Evolutionary conservation across 1,140 invertebrate genomes (phyloP).

Genomic region (Drosophila simulans): DNA sequence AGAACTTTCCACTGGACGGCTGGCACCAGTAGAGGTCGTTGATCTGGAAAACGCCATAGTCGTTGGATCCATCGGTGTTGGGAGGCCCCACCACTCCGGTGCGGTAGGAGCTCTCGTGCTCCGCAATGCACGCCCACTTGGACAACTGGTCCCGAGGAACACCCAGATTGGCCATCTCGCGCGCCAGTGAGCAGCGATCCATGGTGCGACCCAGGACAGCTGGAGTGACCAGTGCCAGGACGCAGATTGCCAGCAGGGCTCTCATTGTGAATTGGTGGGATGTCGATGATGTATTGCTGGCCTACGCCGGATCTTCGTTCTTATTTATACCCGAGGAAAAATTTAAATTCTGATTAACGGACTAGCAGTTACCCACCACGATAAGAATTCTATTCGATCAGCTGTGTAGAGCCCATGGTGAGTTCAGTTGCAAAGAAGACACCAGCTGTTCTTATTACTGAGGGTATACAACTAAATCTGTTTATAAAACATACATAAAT

Average conservation of each 20-base stretch:
- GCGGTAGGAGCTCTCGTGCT: conserved; percentile 58
- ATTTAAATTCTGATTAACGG: not conserved
- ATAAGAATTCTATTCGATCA: too few species aligned
- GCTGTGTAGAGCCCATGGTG: too few species aligned
- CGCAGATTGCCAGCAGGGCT: conserved; percentile 30
- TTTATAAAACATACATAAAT: too few species aligned
- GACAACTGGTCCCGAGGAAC: conserved; percentile 48
- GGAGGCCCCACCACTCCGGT: conserved; percentile 50
- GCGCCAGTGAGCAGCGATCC: conserved; percentile 73
- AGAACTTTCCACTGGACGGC: conserved; percentile 49
- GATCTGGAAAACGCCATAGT: conserved; percentile 80
- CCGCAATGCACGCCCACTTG: conserved; percentile 61
- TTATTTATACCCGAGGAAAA: conserved; percentile 17
- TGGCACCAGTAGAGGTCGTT: conserved; percentile 77
- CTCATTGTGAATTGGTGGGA: conserved; percentile 36
- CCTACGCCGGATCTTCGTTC: too few species aligned
- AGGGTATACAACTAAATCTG: too few species aligned
- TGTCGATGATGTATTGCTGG: not conserved
- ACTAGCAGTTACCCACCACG: not conserved
- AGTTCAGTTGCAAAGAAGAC: too few species aligned
- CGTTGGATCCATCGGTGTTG: conserved; percentile 61
- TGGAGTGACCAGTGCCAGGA: conserved; percentile 45
- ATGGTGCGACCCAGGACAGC: conserved; percentile 58
- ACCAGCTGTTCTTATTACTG: too few species aligned
- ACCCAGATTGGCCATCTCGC: conserved; percentile 62